phyloP scores from a whole-genome alignment of 2,113 vertebrate genomes.

The Phalacrocorax carbo region DNA sequence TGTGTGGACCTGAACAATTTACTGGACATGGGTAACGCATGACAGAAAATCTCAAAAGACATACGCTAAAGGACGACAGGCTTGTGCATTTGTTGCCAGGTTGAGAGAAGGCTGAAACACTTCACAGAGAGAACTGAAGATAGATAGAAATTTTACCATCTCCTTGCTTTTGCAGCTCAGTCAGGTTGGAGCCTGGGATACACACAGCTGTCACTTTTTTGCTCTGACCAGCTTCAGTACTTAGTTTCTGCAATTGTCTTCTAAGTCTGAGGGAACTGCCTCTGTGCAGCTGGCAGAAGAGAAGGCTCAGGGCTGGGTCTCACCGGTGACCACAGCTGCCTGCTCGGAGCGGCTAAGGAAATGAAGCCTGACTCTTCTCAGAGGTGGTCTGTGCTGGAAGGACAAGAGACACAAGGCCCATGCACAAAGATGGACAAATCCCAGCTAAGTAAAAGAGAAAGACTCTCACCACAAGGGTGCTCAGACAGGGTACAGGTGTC shows the following conservation, averaged over 20 bases:
- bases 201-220: not conserved
- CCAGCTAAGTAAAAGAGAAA: too few species aligned
- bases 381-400: too few species aligned
- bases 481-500: too few species aligned
- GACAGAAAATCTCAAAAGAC: not conserved
- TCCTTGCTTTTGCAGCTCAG: not conserved
- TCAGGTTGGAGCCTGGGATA: not conserved
- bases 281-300: too few species aligned
- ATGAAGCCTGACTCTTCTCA: too few species aligned
- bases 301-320: too few species aligned
- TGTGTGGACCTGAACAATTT: not conserved
- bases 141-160: not conserved
- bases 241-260: not conserved
- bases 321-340: too few species aligned
- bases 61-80: not conserved
- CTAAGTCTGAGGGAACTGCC: not conserved
- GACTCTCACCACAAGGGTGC: too few species aligned
- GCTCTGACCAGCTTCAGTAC: not conserved
- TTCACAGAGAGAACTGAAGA: not conserved
- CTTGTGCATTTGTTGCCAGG: not conserved
- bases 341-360: too few species aligned
- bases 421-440: too few species aligned
- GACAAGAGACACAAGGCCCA: too few species aligned
- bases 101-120: not conserved
- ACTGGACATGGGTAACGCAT: not conserved